phyloP scores from a whole-genome alignment of 2,113 vertebrate genomes.

The Gasterosteus nipponicus region DNA sequence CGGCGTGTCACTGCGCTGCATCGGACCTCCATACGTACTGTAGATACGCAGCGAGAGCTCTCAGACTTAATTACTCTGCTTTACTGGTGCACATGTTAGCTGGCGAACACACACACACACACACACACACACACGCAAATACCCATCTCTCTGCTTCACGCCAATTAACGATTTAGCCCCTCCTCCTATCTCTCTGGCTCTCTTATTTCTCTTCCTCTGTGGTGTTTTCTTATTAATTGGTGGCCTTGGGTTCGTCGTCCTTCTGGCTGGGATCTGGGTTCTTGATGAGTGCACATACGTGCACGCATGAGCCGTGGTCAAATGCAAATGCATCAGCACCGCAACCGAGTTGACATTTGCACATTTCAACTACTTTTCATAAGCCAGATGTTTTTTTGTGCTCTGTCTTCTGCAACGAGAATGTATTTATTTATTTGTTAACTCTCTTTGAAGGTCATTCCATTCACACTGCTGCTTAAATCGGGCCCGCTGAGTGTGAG shows the following conservation, averaged over 20 bases:
- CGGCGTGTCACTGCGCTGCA: background rate
- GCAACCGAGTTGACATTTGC: too few relatives aligned
- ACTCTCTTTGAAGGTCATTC: constrained; percentile 39
- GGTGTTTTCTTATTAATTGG: constrained; percentile 61
- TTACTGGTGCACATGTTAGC: constrained; percentile 51
- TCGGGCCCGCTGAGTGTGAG: constrained; percentile 32
- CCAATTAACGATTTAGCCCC: constrained; percentile 66
- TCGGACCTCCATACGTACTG: background rate
- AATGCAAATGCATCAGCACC: too few relatives aligned
- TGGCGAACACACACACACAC: constrained; percentile 34
- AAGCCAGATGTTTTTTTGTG: too few relatives aligned
- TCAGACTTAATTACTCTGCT: constrained; percentile 63
- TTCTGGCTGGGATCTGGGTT: background rate
- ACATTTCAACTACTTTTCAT: too few relatives aligned
- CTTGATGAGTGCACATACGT: background rate
- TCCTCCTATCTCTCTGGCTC: constrained; percentile 38
- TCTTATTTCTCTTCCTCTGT: constrained; percentile 30
- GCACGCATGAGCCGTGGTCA: background rate
- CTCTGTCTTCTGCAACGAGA: too few relatives aligned
- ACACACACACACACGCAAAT: constrained; percentile 13
- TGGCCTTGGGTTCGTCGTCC: constrained; percentile 34
- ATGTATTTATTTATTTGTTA: too few relatives aligned
- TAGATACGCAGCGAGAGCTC: constrained; percentile 23
- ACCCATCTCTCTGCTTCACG: constrained; percentile 44
- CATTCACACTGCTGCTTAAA: constrained; percentile 50